Percentiles rank a stretch among this genome's conserved stretches.
phyloP scores from a whole-genome alignment of 2,888 invertebrate species.

The Amphipyra tragopoginis region DNA sequence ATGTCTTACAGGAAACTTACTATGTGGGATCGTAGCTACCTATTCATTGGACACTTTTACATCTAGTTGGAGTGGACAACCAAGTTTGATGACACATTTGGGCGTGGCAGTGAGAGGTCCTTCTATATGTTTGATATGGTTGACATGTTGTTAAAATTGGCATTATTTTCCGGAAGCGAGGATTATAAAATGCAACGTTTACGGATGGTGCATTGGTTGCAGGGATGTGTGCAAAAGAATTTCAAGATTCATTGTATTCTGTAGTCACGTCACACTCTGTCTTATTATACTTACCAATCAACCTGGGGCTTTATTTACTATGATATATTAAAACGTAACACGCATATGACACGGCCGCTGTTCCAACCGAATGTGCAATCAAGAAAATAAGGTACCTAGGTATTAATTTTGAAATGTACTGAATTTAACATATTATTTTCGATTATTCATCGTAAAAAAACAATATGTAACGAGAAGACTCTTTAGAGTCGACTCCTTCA shows the following conservation, averaged over 20 bases:
- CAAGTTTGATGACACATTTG: constrained; percentile 45
- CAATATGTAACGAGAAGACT: no score
- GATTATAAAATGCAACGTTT: constrained; percentile 78
- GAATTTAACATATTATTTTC: no score
- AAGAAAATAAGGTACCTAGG: no score
- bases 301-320: background rate
- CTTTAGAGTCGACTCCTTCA: no score
- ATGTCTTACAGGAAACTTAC: constrained; percentile 18
- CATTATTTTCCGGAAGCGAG: constrained; percentile 88
- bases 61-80: constrained; percentile 41
- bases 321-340: no score
- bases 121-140: constrained; percentile 50
- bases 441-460: no score
- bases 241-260: constrained; percentile 79
- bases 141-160: constrained; percentile 82
- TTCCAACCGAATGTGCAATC: no score
- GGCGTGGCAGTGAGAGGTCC: constrained; percentile 52
- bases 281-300: constrained; percentile 41
- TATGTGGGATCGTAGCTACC: constrained; percentile 30
- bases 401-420: no score
- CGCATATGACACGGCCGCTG: no score
- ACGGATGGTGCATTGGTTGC: constrained; percentile 85
- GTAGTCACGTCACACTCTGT: constrained; percentile 80
- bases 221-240: constrained; percentile 85
- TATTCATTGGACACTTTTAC: constrained; percentile 24